Percentiles rank a stretch among this genome's conserved stretches.
Conservation (phyloP, 2,113 vertebrate species). For the Beaufortia kweichowensis region DNA sequence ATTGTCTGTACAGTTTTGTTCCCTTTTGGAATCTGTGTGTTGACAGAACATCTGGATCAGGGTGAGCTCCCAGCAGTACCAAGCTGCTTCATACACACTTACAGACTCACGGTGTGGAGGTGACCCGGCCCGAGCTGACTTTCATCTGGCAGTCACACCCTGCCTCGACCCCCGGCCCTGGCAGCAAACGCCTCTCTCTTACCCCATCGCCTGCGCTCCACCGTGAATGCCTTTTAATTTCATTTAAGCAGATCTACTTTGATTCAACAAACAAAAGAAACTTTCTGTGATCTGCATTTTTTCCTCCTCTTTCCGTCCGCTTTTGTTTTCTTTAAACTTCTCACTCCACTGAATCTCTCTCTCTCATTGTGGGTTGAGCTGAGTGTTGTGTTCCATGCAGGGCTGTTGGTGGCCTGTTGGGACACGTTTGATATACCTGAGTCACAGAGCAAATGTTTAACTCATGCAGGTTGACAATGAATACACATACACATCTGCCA, state of each 20-base stretch:
- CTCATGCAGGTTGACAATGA: slow-evolving; percentile 54
- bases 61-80: slow-evolving; percentile 70
- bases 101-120: not conserved
- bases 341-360: slow-evolving; percentile 46
- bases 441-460: slow-evolving; percentile 70
- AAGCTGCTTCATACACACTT: slow-evolving; percentile 55
- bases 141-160: slow-evolving; percentile 39
- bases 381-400: slow-evolving; percentile 49
- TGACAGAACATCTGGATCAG: slow-evolving; percentile 78
- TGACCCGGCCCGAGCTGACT: slow-evolving; percentile 31
- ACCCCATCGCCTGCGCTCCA: slow-evolving; percentile 47
- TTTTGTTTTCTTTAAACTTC: slow-evolving; percentile 71
- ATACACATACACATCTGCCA: slow-evolving; percentile 36
- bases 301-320: slow-evolving; percentile 57
- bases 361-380: slow-evolving; percentile 52
- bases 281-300: slow-evolving; percentile 65
- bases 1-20: slow-evolving; percentile 69
- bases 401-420: slow-evolving; percentile 69
- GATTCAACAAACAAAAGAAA: slow-evolving; percentile 72
- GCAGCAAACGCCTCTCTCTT: slow-evolving; percentile 47
- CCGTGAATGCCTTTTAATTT: slow-evolving; percentile 67
- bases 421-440: slow-evolving; percentile 71
- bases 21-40: slow-evolving; percentile 75
- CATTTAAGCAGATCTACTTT: slow-evolving; percentile 65
- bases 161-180: not conserved